These are phyloP conservation scores for Anoplophora glabripennis DNA, from an alignment of 1,140 invertebrate species.

Conservation along the genomic window DNA sequence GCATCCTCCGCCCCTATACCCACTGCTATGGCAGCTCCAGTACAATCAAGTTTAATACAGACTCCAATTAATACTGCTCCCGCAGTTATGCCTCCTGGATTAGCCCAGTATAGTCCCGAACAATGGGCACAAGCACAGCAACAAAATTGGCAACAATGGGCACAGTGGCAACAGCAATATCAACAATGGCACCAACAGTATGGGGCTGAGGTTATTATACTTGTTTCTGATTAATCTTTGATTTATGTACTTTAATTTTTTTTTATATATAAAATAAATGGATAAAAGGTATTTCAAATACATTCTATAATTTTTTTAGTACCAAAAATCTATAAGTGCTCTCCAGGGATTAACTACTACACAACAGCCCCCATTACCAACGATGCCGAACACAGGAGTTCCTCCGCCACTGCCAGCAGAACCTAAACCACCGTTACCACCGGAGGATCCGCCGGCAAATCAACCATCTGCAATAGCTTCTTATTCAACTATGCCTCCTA, in stretches of 20 bases:
- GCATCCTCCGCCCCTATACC: constrained; percentile 9
- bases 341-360: constrained; percentile 14
- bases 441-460: constrained; percentile 41
- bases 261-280: background rate
- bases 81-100: constrained; percentile 48
- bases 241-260: background rate
- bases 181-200: constrained; percentile 81
- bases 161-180: constrained; percentile 80
- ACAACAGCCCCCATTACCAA: constrained; percentile 44
- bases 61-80: constrained; percentile 20
- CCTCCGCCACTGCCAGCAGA: constrained; percentile 53
- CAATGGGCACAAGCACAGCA: constrained; percentile 66
- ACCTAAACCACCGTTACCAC: constrained; percentile 54
- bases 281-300: too few species aligned
- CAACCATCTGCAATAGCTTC: constrained; percentile 5
- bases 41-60: constrained; percentile 16
- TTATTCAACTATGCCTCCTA: constrained; percentile 13
- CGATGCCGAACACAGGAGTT: constrained; percentile 40
- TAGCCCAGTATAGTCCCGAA: constrained; percentile 64
- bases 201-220: constrained; percentile 66
- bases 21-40: constrained; percentile 11
- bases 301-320: constrained; percentile 36
- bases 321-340: constrained; percentile 49
- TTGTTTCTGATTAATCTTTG: background rate
- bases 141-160: constrained; percentile 81